These are phyloP conservation scores for Tragelaphus buxtoni DNA, from an alignment of 2,113 vertebrate species.

Conservation along the genomic window DNA sequence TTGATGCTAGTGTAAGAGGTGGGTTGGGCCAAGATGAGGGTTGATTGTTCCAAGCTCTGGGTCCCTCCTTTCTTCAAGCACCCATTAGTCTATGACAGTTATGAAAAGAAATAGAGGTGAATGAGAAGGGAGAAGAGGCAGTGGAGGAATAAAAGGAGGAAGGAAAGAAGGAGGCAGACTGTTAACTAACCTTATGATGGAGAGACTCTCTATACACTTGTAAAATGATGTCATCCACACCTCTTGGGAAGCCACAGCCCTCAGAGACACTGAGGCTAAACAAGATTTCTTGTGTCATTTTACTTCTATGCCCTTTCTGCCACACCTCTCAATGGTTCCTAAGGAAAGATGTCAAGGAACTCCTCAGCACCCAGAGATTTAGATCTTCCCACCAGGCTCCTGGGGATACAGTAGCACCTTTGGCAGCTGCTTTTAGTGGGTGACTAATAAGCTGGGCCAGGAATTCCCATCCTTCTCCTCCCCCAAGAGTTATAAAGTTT, in stretches of 20 bases:
- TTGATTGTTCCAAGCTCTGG: slow-evolving; percentile 26
- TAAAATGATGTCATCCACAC: slow-evolving; percentile 15
- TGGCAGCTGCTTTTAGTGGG: slow-evolving; percentile 46
- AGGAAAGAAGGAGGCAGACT: slow-evolving; percentile 27
- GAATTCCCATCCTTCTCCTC: neutral
- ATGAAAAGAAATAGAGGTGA: slow-evolving; percentile 38
- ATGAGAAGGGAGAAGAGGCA: slow-evolving; percentile 9
- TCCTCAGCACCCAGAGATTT: slow-evolving; percentile 37
- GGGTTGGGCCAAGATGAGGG: slow-evolving; percentile 11
- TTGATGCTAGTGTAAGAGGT: slow-evolving; percentile 17
- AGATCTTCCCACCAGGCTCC: slow-evolving; percentile 26
- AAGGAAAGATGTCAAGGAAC: slow-evolving; percentile 33
- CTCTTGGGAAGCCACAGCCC: slow-evolving; percentile 24
- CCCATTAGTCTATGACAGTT: slow-evolving; percentile 40
- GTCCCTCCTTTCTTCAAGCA: slow-evolving; percentile 58
- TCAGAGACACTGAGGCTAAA: slow-evolving; percentile 11
- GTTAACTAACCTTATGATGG: neutral
- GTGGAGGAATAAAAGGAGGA: slow-evolving; percentile 4
- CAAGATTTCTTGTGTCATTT: slow-evolving; percentile 8
- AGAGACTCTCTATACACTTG: neutral
- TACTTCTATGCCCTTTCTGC: neutral
- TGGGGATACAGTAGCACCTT: slow-evolving; percentile 61
- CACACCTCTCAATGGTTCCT: neutral
- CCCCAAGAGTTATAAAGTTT: slow-evolving; percentile 17
- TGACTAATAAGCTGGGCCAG: slow-evolving; percentile 42